phyloP scores from a whole-genome alignment of 2,797 vertebrate species.

The Etheostoma perlongum region DNA sequence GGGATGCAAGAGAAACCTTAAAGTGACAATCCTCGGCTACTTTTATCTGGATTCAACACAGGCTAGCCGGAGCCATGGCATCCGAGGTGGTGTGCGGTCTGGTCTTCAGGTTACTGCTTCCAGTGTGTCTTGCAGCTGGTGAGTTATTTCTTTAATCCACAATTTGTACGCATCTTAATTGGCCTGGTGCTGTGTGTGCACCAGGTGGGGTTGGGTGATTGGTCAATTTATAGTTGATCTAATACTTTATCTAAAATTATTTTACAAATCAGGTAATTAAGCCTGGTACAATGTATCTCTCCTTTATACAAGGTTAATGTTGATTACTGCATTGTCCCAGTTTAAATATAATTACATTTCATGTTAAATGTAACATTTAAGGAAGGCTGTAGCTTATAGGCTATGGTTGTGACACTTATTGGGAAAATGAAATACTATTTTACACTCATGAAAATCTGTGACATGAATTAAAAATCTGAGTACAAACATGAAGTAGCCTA shows the following conservation, averaged over 20 bases:
- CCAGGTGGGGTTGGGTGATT: neutral
- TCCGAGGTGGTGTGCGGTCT: conserved; percentile 95
- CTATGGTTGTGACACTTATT: neutral
- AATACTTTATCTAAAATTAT: neutral
- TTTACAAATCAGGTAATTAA: neutral
- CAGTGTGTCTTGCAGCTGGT: conserved; percentile 94
- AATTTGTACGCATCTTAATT: conserved; percentile 22
- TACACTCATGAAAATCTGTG: neutral
- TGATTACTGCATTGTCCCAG: too few species aligned
- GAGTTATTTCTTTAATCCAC: conserved; percentile 66
- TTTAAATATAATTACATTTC: too few species aligned
- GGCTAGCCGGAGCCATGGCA: conserved; percentile 86
- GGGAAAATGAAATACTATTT: neutral
- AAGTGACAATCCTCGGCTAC: conserved; percentile 47
- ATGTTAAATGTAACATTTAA: neutral
- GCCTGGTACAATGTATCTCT: too few species aligned
- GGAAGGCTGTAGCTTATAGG: neutral
- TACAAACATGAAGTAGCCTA: neutral
- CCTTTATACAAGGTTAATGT: too few species aligned
- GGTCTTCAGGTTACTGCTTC: conserved; percentile 94
- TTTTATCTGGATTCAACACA: conserved; percentile 59
- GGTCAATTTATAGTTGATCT: neutral
- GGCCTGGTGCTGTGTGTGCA: neutral
- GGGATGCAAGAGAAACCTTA: conserved; percentile 69
- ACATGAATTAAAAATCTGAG: neutral